phyloP scores from a whole-genome alignment of 2,797 vertebrate species.

The Brachyrhaphis roseni region DNA sequence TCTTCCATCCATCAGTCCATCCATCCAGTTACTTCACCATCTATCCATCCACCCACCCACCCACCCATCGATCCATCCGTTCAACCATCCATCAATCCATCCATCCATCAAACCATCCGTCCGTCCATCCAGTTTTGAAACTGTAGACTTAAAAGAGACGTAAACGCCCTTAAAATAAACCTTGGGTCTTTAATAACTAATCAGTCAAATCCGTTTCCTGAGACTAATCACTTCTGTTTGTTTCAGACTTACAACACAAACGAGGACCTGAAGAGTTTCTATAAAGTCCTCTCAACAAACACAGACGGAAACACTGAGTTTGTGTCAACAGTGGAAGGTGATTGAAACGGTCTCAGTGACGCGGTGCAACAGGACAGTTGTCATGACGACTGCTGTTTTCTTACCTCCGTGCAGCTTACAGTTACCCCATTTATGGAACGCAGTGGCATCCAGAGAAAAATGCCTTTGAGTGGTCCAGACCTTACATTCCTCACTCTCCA shows the following conservation, averaged over 20 bases:
- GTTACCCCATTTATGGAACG: constrained; percentile 89
- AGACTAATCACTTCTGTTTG: not conserved
- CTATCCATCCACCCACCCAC: not conserved
- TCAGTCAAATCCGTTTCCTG: too few species aligned
- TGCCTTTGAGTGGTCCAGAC: constrained; percentile 86
- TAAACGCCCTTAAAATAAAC: not conserved
- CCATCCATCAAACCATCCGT: not conserved
- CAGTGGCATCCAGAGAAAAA: constrained; percentile 99
- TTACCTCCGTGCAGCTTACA: constrained; percentile 74
- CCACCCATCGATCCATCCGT: accelerated
- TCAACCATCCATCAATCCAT: too few species aligned
- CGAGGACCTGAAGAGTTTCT: constrained; percentile 85
- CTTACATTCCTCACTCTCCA: constrained; percentile 81
- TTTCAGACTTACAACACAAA: constrained; percentile 85
- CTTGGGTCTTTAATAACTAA: not conserved
- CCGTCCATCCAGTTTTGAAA: not conserved
- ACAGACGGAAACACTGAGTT: constrained; percentile 83
- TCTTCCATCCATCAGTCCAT: too few species aligned
- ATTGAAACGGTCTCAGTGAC: too few species aligned
- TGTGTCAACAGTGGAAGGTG: constrained; percentile 95
- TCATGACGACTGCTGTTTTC: too few species aligned
- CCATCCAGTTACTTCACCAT: too few species aligned
- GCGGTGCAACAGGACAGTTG: not conserved
- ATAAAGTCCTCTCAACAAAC: constrained; percentile 89
- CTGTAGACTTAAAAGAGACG: not conserved